phyloP scores from a whole-genome alignment of 1,140 invertebrate species.

The Papilio machaon region DNA sequence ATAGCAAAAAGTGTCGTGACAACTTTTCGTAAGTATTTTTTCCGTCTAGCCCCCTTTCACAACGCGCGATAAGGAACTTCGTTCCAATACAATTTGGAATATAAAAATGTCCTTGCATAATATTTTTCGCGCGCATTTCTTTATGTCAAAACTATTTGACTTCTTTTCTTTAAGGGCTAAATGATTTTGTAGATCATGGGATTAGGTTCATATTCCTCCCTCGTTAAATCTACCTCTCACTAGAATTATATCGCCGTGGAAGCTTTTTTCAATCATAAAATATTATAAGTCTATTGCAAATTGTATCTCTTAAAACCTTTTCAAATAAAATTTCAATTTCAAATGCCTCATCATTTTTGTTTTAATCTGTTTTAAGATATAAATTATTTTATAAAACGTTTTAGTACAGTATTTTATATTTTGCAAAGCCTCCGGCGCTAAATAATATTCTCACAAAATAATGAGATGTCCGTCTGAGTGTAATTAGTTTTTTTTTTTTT shows the following conservation, averaged over 20 bases:
- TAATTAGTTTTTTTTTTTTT: not conserved
- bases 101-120: no score
- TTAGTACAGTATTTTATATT: not conserved
- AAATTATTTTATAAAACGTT: conserved; percentile 1
- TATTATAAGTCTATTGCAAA: not conserved
- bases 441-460: not conserved
- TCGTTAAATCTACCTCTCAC: not conserved
- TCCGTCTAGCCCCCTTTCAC: no score
- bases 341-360: not conserved
- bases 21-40: no score
- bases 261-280: not conserved
- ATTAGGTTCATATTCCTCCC: no score
- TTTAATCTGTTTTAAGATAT: conserved; percentile 11
- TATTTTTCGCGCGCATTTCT: no score
- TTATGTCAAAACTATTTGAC: no score
- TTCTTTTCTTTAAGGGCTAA: no score
- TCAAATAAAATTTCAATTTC: not conserved
- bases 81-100: no score
- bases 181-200: no score
- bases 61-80: no score
- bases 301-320: not conserved
- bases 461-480: not conserved
- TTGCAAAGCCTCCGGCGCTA: not conserved
- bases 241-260: not conserved
- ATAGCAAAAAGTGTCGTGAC: no score